Evolutionary conservation across 2,888 invertebrate species (phyloP), one percentile per base, ranked within the genome.

Genomic region (Drosophila trichaetosa): DNA sequence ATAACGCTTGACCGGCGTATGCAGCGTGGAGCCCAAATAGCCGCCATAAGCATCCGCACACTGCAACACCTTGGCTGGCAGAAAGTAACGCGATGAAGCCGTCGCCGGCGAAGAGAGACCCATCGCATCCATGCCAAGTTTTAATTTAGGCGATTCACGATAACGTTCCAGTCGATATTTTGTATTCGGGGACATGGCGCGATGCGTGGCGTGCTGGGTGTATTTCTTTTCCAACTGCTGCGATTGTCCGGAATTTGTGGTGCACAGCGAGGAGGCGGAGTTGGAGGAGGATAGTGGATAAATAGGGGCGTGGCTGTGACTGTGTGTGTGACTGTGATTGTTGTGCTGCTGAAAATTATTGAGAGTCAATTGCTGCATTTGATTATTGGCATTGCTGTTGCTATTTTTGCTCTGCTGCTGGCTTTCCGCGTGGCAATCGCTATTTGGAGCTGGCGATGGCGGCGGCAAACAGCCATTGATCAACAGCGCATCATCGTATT

Each of bases 1-100:
- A 68, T 93, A 93, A 0, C 93, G 92, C 59, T 93, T 93, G 0
- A 93, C 92, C 4, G 93, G 93, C 8, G 93, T 93, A 68, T 93
- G 93, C 7, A 92, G 93, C 18, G 92, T 90, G n/a, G 93, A 92
- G 0, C 93, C 90, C 54, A 93, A 77, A 75, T 93, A 93, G 3
- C 91, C 86, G 31, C 73, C 69, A 27, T 89, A 85, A 36, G 92
- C 89, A 69, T 93, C 93, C 21, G 16, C 21, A 53, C 86, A 92
- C 18, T 93, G 90, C 42, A 90, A 87, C 38, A 92, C 58, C 33
- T 74, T 89, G 29, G 87, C 65, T 16, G 87, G 71, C 60, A 89
- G 60, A 34, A 71, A 80, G 38, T 82, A 80, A 13, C 86, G 82
- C 1, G 63, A 49, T 7, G 77, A 54, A 6, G 72, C 66, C 1